phyloP scores from a whole-genome alignment of 2,113 vertebrate genomes.

The Mesoclemmys tuberculata region DNA sequence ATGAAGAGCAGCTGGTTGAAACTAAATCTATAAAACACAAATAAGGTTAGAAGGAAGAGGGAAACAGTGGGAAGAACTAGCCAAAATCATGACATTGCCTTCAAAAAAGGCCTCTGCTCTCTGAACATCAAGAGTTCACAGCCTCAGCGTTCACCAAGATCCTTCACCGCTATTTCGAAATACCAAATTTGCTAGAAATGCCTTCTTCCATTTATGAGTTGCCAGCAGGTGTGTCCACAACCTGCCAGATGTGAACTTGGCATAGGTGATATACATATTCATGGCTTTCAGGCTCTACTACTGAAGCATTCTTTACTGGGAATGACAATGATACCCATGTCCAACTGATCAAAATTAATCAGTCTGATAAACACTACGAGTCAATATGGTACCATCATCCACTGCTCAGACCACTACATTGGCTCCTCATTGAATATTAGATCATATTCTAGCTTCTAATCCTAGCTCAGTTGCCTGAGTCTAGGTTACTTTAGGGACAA shows the following conservation, averaged over 20 bases:
- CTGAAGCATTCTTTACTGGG: fast-evolving
- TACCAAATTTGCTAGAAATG: constrained; percentile 62
- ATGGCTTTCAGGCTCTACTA: constrained; percentile 43
- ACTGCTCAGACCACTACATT: not conserved
- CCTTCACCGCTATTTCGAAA: not conserved
- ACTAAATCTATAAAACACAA: constrained; percentile 40
- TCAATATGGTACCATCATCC: constrained; percentile 12
- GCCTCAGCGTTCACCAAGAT: constrained; percentile 34
- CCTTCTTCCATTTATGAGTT: constrained; percentile 40
- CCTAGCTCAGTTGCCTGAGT: not conserved
- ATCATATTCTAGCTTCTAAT: constrained; percentile 32
- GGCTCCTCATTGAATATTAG: constrained; percentile 2
- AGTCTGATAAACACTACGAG: constrained; percentile 62
- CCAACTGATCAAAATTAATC: constrained; percentile 35
- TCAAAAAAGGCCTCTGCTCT: not conserved
- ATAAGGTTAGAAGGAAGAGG: constrained; percentile 31
- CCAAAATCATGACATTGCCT: constrained; percentile 6
- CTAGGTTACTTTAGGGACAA: constrained; percentile 24
- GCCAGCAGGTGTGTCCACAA: constrained; percentile 54
- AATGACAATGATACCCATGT: constrained; percentile 12
- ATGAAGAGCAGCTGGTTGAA: constrained; percentile 53
- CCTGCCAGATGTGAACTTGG: constrained; percentile 63
- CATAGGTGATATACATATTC: constrained; percentile 33
- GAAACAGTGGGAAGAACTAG: constrained; percentile 25
- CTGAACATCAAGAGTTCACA: constrained; percentile 12